Evolutionary conservation across 2,888 invertebrate species (phyloP).

Genomic region (Apeira syringaria): DNA sequence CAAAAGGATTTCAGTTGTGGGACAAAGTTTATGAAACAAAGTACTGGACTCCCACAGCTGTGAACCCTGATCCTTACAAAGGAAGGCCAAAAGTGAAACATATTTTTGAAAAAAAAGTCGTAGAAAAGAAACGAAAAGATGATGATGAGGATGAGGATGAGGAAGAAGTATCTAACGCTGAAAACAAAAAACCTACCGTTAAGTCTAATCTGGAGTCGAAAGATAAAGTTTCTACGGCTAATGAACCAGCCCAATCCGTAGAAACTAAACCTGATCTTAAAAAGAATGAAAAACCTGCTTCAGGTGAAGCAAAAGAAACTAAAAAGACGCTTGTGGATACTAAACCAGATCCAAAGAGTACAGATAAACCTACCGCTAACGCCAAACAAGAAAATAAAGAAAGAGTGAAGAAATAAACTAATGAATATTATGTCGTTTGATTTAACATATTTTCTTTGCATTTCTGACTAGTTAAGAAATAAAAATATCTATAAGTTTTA

Average conservation of each 20-base stretch:
- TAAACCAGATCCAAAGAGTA: background rate
- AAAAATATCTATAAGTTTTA: no score
- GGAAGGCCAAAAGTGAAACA: background rate
- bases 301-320: background rate
- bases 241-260: background rate
- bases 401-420: conserved; percentile 15
- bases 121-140: background rate
- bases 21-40: conserved; percentile 59
- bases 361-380: background rate
- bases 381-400: background rate
- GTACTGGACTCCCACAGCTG: conserved; percentile 59
- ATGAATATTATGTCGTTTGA: no score
- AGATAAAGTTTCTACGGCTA: background rate
- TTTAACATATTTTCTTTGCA: no score
- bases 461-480: no score
- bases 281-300: background rate
- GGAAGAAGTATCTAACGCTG: no score
- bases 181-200: no score
- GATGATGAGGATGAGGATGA: no score
- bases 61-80: conserved; percentile 24
- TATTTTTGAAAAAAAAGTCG: conserved; percentile 6
- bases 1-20: conserved; percentile 59
- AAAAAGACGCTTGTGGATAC: background rate
- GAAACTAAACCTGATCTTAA: conserved; percentile 1
- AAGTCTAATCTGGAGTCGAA: conserved; percentile 1